Evolutionary conservation across 2,797 vertebrate genomes (phyloP).

Genomic region (Alca torda): DNA sequence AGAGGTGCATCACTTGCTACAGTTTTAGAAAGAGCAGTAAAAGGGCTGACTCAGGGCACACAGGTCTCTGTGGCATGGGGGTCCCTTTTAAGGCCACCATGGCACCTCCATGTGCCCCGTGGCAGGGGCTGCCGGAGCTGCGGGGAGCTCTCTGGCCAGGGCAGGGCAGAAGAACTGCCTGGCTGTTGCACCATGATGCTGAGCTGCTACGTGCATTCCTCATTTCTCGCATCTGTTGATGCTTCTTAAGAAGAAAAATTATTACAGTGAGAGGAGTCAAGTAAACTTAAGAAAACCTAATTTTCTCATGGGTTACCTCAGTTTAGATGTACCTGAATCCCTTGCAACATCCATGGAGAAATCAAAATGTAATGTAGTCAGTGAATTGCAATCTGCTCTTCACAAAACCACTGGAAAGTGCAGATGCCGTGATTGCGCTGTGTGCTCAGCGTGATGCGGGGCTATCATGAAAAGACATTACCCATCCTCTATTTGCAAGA

Average conservation of each 20-base stretch:
- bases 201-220: not conserved
- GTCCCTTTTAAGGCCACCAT: not conserved
- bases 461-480: not conserved
- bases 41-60: accelerated
- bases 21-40: not conserved
- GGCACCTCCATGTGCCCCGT: accelerated
- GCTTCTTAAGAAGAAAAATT: not conserved
- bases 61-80: not conserved
- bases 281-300: not conserved
- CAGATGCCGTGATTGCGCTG: not conserved
- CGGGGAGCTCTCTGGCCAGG: not conserved
- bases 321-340: not conserved
- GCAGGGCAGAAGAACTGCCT: not conserved
- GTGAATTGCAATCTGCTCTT: not conserved
- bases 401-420: not conserved
- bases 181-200: not conserved
- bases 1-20: not conserved
- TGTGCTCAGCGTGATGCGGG: not conserved
- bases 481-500: not conserved
- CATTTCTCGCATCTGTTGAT: not conserved
- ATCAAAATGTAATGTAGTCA: not conserved
- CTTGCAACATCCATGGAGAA: not conserved
- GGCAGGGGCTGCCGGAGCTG: not conserved
- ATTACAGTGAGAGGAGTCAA: not conserved
- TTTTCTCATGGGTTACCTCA: not conserved